Conservation (phyloP, 2,888 invertebrate species). For the Teinopalpus imperialis region DNA sequence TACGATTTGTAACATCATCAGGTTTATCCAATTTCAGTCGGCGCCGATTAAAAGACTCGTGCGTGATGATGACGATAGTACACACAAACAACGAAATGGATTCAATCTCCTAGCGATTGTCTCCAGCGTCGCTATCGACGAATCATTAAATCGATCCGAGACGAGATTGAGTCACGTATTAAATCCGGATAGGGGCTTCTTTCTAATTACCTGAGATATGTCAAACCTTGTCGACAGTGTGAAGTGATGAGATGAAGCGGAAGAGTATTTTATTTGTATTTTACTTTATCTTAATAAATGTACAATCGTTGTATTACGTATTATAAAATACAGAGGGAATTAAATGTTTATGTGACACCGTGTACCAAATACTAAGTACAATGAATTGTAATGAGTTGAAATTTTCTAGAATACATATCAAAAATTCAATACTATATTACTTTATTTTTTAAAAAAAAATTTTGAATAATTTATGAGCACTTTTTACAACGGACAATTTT, state of each 20-base stretch:
- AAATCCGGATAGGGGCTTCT: slow-evolving; percentile 64
- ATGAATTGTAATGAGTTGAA: too few species aligned
- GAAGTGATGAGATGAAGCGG: slow-evolving; percentile 41
- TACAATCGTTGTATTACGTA: too few species aligned
- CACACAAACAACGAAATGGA: slow-evolving; percentile 22
- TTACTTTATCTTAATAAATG: too few species aligned
- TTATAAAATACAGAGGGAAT: too few species aligned
- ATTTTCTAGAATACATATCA: too few species aligned
- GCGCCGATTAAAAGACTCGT: slow-evolving; percentile 26
- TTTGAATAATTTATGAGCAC: too few species aligned
- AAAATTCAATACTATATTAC: too few species aligned
- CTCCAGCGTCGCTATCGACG: slow-evolving; percentile 38
- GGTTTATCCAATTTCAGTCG: slow-evolving; percentile 23
- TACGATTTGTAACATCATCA: slow-evolving; percentile 4
- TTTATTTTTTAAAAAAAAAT: too few species aligned
- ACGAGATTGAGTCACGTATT: slow-evolving; percentile 74
- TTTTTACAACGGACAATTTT: too few species aligned
- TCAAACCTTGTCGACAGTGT: slow-evolving; percentile 45
- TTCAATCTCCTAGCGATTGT: slow-evolving; percentile 41
- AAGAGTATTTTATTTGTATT: not conserved
- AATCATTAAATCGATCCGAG: slow-evolving; percentile 57
- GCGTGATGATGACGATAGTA: slow-evolving; percentile 22
- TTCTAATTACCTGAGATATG: slow-evolving; percentile 76
- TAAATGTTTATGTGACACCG: too few species aligned
- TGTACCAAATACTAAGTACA: too few species aligned